These are phyloP conservation scores for Drosophila tani DNA, from an alignment of 1,140 invertebrate genomes.

Conservation along the genomic window DNA sequence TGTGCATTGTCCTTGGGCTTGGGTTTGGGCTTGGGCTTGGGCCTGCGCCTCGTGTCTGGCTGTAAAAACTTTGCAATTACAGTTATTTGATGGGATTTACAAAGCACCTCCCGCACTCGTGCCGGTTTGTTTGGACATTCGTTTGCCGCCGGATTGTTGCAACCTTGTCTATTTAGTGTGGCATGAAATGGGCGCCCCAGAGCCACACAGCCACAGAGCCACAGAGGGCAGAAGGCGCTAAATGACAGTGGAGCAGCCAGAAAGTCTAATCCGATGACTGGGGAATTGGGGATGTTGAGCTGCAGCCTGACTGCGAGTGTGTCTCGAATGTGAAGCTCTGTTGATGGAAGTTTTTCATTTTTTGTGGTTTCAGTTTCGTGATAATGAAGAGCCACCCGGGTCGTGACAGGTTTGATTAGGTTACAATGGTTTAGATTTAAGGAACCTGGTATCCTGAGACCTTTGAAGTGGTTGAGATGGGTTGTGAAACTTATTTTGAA, in stretches of 20 bases:
- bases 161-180: slow-evolving; percentile 58
- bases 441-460: too few species aligned
- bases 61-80: slow-evolving; percentile 82
- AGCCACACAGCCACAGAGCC: slow-evolving; percentile 5
- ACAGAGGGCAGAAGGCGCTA: slow-evolving; percentile 30
- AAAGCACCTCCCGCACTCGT: slow-evolving; percentile 46
- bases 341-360: slow-evolving; percentile 13
- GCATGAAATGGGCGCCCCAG: slow-evolving; percentile 30
- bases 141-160: slow-evolving; percentile 72
- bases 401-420: slow-evolving; percentile 13
- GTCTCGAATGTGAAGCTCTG: slow-evolving; percentile 7
- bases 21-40: slow-evolving; percentile 1
- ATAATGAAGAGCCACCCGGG: slow-evolving; percentile 9
- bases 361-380: slow-evolving; percentile 11
- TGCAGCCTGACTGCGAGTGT: slow-evolving; percentile 1
- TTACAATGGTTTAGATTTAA: neutral
- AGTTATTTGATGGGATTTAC: slow-evolving; percentile 82
- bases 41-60: slow-evolving; percentile 66
- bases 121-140: slow-evolving; percentile 72
- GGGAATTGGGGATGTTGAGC: slow-evolving; percentile 33
- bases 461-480: neutral
- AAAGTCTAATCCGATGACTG: slow-evolving; percentile 55
- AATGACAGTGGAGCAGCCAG: slow-evolving; percentile 43
- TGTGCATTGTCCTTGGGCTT: slow-evolving; percentile 68
- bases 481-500: too few species aligned